phyloP scores from a whole-genome alignment of 2,113 vertebrate genomes.

The Elephas maximus region DNA sequence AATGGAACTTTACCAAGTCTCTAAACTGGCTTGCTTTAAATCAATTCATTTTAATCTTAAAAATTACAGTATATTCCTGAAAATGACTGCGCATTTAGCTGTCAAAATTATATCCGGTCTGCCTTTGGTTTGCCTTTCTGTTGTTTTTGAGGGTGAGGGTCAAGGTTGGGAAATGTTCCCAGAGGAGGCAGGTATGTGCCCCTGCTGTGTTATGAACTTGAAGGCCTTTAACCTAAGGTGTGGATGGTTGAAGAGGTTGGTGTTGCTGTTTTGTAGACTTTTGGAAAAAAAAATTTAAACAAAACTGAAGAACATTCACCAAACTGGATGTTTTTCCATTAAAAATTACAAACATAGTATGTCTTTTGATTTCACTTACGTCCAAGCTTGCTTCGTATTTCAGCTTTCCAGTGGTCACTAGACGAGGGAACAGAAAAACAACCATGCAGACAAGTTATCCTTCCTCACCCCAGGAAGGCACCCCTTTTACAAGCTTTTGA shows the following conservation, averaged over 20 bases:
- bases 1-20: background rate
- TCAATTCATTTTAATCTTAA: background rate
- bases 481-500: background rate
- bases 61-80: background rate
- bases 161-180: background rate
- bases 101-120: background rate
- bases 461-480: background rate
- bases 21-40: background rate
- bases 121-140: background rate
- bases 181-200: background rate
- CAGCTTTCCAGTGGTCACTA: background rate
- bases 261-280: background rate
- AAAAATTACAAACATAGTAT: background rate
- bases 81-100: background rate
- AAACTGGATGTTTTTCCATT: background rate
- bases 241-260: background rate
- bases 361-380: background rate
- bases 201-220: background rate
- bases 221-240: background rate
- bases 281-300: background rate
- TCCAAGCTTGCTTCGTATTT: background rate
- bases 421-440: background rate
- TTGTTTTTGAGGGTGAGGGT: background rate
- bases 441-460: background rate
- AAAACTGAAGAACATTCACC: background rate